These are phyloP conservation scores for Erythrolamprus reginae DNA, from an alignment of 2,113 vertebrate genomes.

Conservation along the genomic window DNA sequence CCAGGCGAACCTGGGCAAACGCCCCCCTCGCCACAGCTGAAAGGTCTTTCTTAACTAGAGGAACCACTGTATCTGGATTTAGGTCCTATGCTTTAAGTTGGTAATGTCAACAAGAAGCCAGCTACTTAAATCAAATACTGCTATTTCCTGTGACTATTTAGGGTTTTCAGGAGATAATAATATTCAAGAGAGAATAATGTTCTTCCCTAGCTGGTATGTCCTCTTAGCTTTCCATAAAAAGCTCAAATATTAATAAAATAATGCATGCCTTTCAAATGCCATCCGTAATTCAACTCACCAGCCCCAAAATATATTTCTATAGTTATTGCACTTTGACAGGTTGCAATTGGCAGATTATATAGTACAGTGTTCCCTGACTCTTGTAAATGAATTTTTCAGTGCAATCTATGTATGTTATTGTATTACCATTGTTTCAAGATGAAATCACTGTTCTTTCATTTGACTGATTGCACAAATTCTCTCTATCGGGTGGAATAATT, in stretches of 20 bases:
- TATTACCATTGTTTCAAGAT: constrained; percentile 34
- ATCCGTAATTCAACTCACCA: background rate
- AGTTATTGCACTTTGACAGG: constrained; percentile 35
- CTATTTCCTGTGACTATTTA: background rate
- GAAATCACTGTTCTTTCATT: constrained; percentile 39
- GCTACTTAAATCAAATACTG: background rate
- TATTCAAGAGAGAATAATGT: background rate
- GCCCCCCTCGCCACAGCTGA: no score
- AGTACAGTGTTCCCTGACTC: constrained; percentile 40
- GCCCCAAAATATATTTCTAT: background rate
- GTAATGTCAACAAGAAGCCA: background rate
- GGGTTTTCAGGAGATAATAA: background rate
- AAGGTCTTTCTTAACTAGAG: no score
- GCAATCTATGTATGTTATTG: constrained; percentile 37
- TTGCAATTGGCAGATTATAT: constrained; percentile 49
- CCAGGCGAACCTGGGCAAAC: no score
- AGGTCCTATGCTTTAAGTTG: background rate
- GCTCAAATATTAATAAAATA: constrained; percentile 4
- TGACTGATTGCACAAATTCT: background rate
- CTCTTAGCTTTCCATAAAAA: background rate
- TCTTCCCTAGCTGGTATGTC: background rate
- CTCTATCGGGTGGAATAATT: constrained; percentile 30
- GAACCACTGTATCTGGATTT: no score
- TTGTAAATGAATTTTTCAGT: constrained; percentile 26
- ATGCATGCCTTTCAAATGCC: background rate